phyloP scores from a whole-genome alignment of 2,797 vertebrate genomes.

The Acrocephalus scirpaceus region DNA sequence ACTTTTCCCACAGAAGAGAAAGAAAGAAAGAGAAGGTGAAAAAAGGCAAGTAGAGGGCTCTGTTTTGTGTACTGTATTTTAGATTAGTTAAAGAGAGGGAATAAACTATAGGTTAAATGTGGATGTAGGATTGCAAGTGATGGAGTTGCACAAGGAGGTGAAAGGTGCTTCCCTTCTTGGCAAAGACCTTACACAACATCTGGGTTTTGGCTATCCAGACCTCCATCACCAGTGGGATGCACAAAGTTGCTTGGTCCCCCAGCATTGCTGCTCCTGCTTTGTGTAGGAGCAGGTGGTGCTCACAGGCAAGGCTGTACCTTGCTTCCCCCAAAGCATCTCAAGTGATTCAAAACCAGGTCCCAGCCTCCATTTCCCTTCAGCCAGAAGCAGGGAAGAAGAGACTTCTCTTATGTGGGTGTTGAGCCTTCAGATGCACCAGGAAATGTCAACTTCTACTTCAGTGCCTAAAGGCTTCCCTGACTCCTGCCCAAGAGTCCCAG shows the following conservation, averaged over 20 bases:
- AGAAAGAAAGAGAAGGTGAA: accelerated
- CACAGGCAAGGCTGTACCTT: background rate
- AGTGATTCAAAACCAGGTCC: background rate
- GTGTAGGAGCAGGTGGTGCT: background rate
- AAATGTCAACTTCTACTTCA: background rate
- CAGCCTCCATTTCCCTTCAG: background rate
- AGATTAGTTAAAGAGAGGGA: background rate
- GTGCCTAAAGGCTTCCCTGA: background rate
- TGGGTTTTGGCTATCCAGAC: background rate
- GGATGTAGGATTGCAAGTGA: background rate
- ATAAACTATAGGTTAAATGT: background rate
- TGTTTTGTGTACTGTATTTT: background rate
- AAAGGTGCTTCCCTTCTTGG: background rate
- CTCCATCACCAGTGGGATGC: background rate
- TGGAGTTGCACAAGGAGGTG: background rate
- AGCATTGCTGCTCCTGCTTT: background rate
- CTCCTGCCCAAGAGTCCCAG: background rate
- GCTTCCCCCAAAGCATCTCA: background rate
- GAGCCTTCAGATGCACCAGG: background rate
- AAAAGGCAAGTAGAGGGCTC: background rate
- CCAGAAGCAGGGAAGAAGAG: background rate
- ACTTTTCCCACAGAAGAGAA: background rate
- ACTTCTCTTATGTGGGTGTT: background rate
- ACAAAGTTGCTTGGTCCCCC: background rate
- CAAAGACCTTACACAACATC: background rate